These are phyloP conservation scores for Micrasema longulum DNA, from an alignment of 1,140 invertebrate species.

Conservation along the genomic window DNA sequence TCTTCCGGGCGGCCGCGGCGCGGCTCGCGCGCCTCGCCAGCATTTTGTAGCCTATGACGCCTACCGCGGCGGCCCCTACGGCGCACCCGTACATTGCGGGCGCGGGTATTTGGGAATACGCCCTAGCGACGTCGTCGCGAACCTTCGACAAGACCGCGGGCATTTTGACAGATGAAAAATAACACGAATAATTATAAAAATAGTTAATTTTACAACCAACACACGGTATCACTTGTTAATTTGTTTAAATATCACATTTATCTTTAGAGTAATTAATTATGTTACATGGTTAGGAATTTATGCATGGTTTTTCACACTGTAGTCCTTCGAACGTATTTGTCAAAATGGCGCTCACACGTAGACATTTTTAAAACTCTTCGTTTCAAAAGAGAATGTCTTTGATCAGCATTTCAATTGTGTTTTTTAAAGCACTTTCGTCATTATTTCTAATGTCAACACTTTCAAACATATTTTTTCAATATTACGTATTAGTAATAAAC, in stretches of 20 bases:
- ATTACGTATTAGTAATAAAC: too few species aligned
- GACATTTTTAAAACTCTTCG: slow-evolving; percentile 1
- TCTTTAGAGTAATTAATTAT: neutral
- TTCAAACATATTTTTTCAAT: too few species aligned
- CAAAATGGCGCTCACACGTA: neutral
- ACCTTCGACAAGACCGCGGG: slow-evolving; percentile 48
- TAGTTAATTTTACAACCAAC: neutral
- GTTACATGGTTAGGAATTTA: neutral
- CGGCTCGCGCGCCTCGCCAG: neutral
- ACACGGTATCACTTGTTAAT: neutral
- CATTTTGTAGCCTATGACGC: slow-evolving; percentile 33
- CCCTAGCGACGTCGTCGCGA: slow-evolving; percentile 43
- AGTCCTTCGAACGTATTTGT: neutral
- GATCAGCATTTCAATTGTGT: slow-evolving; percentile 11
- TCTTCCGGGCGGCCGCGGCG: neutral
- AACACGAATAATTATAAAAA: too few species aligned
- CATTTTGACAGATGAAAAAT: slow-evolving; percentile 36
- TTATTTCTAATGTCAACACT: too few species aligned
- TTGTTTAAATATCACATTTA: neutral
- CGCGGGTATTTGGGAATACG: slow-evolving; percentile 38
- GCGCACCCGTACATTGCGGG: slow-evolving; percentile 37
- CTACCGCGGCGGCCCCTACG: slow-evolving; percentile 35
- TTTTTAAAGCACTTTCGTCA: too few species aligned
- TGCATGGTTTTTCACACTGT: slow-evolving; percentile 7
- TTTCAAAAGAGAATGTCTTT: neutral